These are phyloP conservation scores for Pinctada fucata DNA, from an alignment of 2,888 invertebrate genomes.

Conservation along the genomic window DNA sequence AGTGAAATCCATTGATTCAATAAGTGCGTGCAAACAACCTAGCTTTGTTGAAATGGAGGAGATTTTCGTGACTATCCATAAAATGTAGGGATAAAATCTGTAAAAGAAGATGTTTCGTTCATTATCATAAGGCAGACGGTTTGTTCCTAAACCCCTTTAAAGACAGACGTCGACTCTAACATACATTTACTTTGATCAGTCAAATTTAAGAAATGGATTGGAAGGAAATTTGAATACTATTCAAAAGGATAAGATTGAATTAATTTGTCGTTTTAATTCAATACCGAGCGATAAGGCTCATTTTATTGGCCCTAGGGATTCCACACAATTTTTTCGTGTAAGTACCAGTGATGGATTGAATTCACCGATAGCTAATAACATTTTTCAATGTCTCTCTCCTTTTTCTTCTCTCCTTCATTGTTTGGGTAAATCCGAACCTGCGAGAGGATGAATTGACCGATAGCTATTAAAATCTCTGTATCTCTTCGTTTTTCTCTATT, in stretches of 20 bases:
- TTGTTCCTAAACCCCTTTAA: slow-evolving; percentile 6
- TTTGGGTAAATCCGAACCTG: too few relatives aligned
- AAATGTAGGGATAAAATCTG: slow-evolving; percentile 40
- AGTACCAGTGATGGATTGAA: too few relatives aligned
- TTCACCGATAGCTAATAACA: too few relatives aligned
- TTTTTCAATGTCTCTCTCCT: too few relatives aligned
- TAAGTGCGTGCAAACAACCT: slow-evolving; percentile 29
- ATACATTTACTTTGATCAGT: slow-evolving; percentile 15
- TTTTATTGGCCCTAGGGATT: background rate
- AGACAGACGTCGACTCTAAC: slow-evolving; percentile 23
- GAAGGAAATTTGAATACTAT: slow-evolving; percentile 2
- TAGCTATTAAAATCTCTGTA: too few relatives aligned
- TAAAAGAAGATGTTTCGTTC: slow-evolving; percentile 35
- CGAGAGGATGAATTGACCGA: too few relatives aligned
- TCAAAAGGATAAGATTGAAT: slow-evolving; percentile 11
- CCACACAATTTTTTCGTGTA: too few relatives aligned
- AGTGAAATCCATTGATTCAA: slow-evolving; percentile 43
- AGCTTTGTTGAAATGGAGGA: slow-evolving; percentile 28
- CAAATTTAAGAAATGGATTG: background rate
- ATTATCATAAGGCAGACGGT: slow-evolving; percentile 29
- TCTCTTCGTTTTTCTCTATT: too few relatives aligned
- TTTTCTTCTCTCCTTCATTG: too few relatives aligned
- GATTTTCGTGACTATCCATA: slow-evolving; percentile 42
- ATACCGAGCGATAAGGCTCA: background rate
- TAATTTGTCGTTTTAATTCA: background rate